Evolutionary conservation across 1,140 invertebrate species (phyloP), one percentile per base, ranked within the genome.

Genomic region (Lasioglossum albipes): DNA sequence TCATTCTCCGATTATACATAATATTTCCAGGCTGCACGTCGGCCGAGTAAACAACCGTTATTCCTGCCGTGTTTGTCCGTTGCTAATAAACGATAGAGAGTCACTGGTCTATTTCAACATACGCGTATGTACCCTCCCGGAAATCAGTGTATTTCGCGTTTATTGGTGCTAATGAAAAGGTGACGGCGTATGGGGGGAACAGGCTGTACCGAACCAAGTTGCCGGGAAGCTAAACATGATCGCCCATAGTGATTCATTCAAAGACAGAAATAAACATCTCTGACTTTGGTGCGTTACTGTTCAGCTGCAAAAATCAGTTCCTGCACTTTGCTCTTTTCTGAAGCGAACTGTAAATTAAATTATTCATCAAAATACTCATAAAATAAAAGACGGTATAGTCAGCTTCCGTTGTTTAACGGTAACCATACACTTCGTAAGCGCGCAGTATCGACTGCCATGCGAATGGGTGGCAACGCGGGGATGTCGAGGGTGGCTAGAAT

Each of bases 61-160:
- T 69, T 69, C 57, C 49, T n/a, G n/a, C 18, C 54, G 6, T 67
- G 18, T 71, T 71, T 68, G 75, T 62, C 41, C 42, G 75, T 31
- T 16, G 42, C 67, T 54, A 20, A 67, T 31, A 57, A 77, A 70
- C 75, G 45, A 59, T 59, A 20, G 54, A 20, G 54, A 68, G 36
- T 68, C 74, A 18, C 27, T n/a, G n/a, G 2, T 59, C 57, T 59
- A 59, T 59, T 59, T 59, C 10, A n/a, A 59, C n/a, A 7, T n/a
- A 59, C 20, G 6, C 20, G 20, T 59, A 7, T 59, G 20, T n/a
- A 59, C 52, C 2, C 52, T 13, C 52, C 52, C 3, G 12, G 52
- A 4, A 54, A 54, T 54, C 52, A 16, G 52, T 54, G 52, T 20
- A 18, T 54, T 54, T 20, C 52, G 18, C 45, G 45, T 49, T 59